These are phyloP conservation scores for Nebria ingens DNA, from an alignment of 1,140 invertebrate genomes.

Conservation along the genomic window DNA sequence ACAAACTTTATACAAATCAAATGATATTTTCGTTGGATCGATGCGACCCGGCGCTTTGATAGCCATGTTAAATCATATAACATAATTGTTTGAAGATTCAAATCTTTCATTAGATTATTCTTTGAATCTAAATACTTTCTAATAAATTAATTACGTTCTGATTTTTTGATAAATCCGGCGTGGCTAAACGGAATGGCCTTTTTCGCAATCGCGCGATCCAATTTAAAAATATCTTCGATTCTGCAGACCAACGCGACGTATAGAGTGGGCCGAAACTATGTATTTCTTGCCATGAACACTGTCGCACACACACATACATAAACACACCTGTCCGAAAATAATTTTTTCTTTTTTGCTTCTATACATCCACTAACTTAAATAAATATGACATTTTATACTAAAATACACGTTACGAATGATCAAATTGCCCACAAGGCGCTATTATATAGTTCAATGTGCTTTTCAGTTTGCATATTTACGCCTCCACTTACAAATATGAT, in stretches of 20 bases:
- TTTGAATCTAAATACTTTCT: too few relatives aligned
- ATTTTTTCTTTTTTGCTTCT: background rate
- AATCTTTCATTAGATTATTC: too few relatives aligned
- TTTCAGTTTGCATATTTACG: too few relatives aligned
- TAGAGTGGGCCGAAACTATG: background rate
- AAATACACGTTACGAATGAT: background rate
- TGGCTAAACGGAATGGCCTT: background rate
- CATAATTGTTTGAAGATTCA: too few relatives aligned
- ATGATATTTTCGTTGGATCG: too few relatives aligned
- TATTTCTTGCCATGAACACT: background rate
- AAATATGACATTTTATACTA: background rate
- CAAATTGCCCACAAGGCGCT: background rate
- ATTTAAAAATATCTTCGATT: slow-evolving; percentile 6
- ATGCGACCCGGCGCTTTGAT: too few relatives aligned
- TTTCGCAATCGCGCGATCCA: background rate
- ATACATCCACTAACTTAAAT: background rate
- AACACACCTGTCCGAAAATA: background rate
- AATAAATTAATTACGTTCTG: too few relatives aligned
- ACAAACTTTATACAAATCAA: too few relatives aligned
- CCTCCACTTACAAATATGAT: too few relatives aligned
- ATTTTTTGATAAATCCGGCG: too few relatives aligned
- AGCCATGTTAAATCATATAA: too few relatives aligned
- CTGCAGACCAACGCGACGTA: slow-evolving; percentile 1
- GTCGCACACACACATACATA: background rate
- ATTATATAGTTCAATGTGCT: background rate